Evolutionary conservation across 2,113 vertebrate species (phyloP), one percentile per base, ranked within the genome.

Genomic region (Xiphophorus hellerii): DNA sequence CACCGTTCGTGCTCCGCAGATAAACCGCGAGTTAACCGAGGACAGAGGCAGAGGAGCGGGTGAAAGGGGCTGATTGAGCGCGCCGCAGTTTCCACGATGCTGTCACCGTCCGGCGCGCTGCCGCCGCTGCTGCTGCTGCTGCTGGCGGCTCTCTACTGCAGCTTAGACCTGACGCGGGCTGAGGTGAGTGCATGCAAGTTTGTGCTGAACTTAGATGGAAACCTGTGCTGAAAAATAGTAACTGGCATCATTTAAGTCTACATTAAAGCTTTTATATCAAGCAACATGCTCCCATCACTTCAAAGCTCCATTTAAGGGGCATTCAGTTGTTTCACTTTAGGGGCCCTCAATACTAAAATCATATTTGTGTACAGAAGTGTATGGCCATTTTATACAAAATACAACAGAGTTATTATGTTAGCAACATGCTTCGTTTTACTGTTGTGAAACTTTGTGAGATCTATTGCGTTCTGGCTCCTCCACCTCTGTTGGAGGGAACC

Each of bases 91-190:
- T n/a, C 61, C 79, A 68, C 80, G 42, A 95, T 95, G 94, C 87
- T 91, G 82, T 51, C 90, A 17, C 81, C 30, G 68, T 66, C 82
- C 60, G 35, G 80, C 67, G 28, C 83, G 1, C 62, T 93, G 73
- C 3, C 94, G 9, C 3, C 94, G 9, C 86, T 94, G 6, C 88
- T 93, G 68, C 3, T 94, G 9, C 86, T 94, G 6, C 88, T 93
- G 68, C 71, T 94, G 83, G 84, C 84, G 37, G 83, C 84, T 76
- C 37, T 94, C 69, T 77, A 35, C 76, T 81, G 77, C 3, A 79
- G n/a, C 17, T 28, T 91, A 11, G 74, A 92, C 69, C 73, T 68
- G 60, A 80, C 86, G 22, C 63, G 28, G 62, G 90, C 94, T 62
- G 92, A 94, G 92, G 95, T 95, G 71, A 91, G 93, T 42, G 35